Evolutionary conservation across 2,113 vertebrate genomes (phyloP), one percentile per base, ranked within the genome.

Genomic region (Callipepla californica): DNA sequence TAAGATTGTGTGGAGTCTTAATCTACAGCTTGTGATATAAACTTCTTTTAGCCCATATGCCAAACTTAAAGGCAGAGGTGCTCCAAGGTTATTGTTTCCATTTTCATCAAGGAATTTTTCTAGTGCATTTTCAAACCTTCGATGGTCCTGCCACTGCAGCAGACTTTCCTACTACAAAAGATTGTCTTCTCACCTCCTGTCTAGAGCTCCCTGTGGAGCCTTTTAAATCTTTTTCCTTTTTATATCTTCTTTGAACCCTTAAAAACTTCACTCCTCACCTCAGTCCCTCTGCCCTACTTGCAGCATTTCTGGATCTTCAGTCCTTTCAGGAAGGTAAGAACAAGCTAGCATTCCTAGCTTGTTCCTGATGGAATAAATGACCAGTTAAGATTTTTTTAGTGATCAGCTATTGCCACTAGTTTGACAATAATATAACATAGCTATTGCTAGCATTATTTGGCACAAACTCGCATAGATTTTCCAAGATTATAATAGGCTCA

Each of bases 391-490:
- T 92, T 36, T 36, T 36, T 36, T 92, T 87, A 79, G 77, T 51
- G 74, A 89, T 62, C 77, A 68, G 61, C 61, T 85, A 45, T 45
- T 78, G 74, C 61, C 47, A 47, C 66, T 38, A 28, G 66, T 89
- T 74, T 72, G 87, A 70, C 89, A 45, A 22, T 83, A 93, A 83
- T 13, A 2, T 57, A 92, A 34, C 47, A 73, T 30, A 80, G 22
- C 17, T 51, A 81, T 89, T 84, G 32, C 30, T 61, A 68, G 51
- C 61, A 81, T 6, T 14, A 57, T 87, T 95, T 93, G 91, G 66
- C 80, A 51, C 0, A 0, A 26, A 18, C 61, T 78, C 0, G 0
- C 51, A 23, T 2, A 81, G 51, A 11, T 40, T 44, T 36, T 48
- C 72, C 68, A 87, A 70, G 36, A 51, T 85, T 91, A 59, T 61